A percentile compares a stretch with the other conserved stretches of the same genome.
Evolutionary conservation across 1,140 invertebrate genomes (phyloP).

Genomic region (Ectropis grisescens): DNA sequence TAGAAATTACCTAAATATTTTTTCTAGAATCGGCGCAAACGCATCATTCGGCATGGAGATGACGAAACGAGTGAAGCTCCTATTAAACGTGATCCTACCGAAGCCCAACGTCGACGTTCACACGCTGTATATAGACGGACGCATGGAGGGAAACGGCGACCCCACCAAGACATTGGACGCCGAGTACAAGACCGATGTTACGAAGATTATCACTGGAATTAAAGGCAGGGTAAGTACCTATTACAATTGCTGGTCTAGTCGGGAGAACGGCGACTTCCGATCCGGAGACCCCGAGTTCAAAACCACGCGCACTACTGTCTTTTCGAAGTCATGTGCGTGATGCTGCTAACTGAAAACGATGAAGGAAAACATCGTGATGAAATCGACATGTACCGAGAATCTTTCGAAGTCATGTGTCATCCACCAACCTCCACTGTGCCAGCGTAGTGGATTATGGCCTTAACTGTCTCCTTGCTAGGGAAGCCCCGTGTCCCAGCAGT

Average conservation of each 20-base stretch:
- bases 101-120: slow-evolving; percentile 75
- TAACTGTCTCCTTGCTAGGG: too few species aligned
- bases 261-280: too few species aligned
- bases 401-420: too few species aligned
- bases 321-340: too few species aligned
- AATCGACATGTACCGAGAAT: too few species aligned
- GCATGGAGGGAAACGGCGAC: slow-evolving; percentile 38
- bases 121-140: slow-evolving; percentile 64
- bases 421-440: too few species aligned
- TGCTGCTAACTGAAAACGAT: too few species aligned
- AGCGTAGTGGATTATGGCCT: too few species aligned
- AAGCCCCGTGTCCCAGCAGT: too few species aligned
- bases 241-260: not conserved
- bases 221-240: slow-evolving; percentile 36
- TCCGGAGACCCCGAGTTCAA: too few species aligned
- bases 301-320: too few species aligned
- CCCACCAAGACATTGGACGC: slow-evolving; percentile 54
- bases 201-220: slow-evolving; percentile 42
- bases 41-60: slow-evolving; percentile 63
- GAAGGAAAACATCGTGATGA: too few species aligned
- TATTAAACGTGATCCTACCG: slow-evolving; percentile 72
- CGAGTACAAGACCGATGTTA: slow-evolving; percentile 64
- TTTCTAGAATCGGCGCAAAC: slow-evolving; percentile 69
- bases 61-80: slow-evolving; percentile 62
- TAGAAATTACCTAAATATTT: not conserved